Percentiles rank a stretch among this genome's conserved stretches.
These are phyloP conservation scores for Oxyura jamaicensis DNA, from an alignment of 2,113 vertebrate species.

Conservation along the genomic window DNA sequence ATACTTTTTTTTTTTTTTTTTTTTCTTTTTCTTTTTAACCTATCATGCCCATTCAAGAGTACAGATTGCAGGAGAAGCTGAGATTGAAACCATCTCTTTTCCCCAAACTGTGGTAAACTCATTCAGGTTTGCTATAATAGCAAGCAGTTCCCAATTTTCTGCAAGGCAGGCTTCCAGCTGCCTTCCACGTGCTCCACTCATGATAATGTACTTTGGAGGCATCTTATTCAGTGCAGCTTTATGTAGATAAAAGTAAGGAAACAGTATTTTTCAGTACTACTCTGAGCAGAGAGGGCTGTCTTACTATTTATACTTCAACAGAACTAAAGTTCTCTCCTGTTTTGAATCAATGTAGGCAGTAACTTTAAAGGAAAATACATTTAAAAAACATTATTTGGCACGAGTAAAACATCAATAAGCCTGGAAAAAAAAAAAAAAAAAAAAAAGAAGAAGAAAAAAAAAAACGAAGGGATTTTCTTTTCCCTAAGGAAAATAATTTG, in stretches of 20 bases:
- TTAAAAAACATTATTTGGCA: neutral
- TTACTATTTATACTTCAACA: neutral
- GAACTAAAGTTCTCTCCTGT: neutral
- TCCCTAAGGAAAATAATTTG: neutral
- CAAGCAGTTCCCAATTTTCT: neutral
- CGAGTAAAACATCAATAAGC: neutral
- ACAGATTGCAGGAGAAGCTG: neutral
- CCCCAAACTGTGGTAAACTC: neutral
- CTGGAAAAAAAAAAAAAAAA: neutral
- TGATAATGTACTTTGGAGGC: neutral
- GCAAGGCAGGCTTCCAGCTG: neutral
- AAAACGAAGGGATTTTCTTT: neutral
- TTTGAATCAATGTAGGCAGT: neutral
- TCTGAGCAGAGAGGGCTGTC: neutral
- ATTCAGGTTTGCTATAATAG: neutral
- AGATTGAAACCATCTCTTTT: neutral
- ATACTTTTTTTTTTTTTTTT: too few species aligned
- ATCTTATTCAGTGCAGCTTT: neutral
- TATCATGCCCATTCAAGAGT: neutral
- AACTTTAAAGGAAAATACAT: neutral
- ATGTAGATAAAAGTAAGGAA: neutral
- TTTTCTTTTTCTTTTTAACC: neutral
- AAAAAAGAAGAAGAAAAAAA: neutral
- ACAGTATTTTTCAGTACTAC: neutral
- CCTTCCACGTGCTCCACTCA: neutral